phyloP scores from a whole-genome alignment of 1,140 invertebrate species.

The Diuraphis noxia region DNA sequence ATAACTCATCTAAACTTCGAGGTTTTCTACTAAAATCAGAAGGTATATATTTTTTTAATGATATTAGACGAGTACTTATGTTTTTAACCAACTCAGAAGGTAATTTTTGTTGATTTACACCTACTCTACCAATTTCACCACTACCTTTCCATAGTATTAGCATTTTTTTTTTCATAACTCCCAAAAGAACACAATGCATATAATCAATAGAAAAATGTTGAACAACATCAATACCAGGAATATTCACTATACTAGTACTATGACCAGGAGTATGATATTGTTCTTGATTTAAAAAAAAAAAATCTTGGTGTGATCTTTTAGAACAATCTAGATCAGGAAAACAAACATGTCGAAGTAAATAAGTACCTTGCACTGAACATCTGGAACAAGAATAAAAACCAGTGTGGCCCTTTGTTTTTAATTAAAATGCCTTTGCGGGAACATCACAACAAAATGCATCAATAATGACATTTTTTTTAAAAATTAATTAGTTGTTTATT shows the following conservation, averaged over 20 bases:
- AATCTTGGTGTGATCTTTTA: background rate
- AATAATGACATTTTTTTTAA: background rate
- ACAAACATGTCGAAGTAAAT: background rate
- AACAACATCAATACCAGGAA: constrained; percentile 1
- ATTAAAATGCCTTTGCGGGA: background rate
- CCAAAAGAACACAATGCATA: constrained; percentile 18
- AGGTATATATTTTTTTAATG: background rate
- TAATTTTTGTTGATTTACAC: background rate
- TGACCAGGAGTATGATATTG: background rate
- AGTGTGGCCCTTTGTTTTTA: background rate
- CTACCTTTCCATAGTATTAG: background rate
- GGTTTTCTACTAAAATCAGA: background rate
- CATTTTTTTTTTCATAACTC: background rate
- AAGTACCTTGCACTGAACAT: background rate
- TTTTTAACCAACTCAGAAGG: background rate
- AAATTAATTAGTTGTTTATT: background rate
- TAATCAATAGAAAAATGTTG: constrained; percentile 11
- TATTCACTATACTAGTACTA: background rate
- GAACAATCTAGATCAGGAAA: background rate
- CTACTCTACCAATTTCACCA: background rate
- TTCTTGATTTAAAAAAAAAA: background rate
- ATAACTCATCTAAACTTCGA: background rate
- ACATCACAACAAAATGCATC: background rate
- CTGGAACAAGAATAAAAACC: constrained; percentile 12
- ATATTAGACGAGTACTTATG: background rate